phyloP scores from a whole-genome alignment of 2,113 vertebrate species.

The Dicaeum eximium region DNA sequence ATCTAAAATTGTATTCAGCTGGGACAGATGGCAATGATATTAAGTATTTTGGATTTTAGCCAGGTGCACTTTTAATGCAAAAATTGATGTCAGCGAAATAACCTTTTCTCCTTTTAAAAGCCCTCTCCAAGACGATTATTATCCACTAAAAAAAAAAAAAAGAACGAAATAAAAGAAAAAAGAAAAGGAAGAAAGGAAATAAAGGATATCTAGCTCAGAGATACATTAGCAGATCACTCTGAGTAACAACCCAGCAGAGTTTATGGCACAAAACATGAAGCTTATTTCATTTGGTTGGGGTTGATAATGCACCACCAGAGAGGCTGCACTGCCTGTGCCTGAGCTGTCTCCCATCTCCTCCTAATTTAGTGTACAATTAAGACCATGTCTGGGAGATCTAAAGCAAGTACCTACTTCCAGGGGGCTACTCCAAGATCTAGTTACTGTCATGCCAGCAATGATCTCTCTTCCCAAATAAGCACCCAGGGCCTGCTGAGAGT shows the following conservation, averaged over 20 bases:
- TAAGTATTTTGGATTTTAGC: constrained; percentile 34
- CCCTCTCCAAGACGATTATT: constrained; percentile 16
- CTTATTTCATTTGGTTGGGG: constrained; percentile 24
- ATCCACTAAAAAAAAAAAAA: background rate
- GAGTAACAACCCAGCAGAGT: background rate
- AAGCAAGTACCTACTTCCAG: background rate
- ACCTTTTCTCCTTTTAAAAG: constrained; percentile 57
- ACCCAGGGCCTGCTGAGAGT: background rate
- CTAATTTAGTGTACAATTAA: constrained; percentile 51
- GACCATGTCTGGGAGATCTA: constrained; percentile 45
- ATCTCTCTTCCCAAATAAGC: background rate
- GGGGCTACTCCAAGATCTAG: background rate
- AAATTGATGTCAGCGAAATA: constrained; percentile 42
- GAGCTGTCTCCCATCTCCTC: background rate
- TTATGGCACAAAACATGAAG: constrained; percentile 9
- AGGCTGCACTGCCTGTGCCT: background rate
- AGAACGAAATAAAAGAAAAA: background rate
- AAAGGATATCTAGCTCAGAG: background rate
- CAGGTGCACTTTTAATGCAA: constrained; percentile 50
- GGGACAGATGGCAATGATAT: constrained; percentile 49
- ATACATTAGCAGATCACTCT: constrained; percentile 37
- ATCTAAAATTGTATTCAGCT: constrained; percentile 33
- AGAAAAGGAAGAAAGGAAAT: background rate
- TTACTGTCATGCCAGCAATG: constrained; percentile 9
- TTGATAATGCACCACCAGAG: background rate